These are phyloP conservation scores for Chironomus striatipennis DNA, from an alignment of 1,140 invertebrate species.

Conservation along the genomic window DNA sequence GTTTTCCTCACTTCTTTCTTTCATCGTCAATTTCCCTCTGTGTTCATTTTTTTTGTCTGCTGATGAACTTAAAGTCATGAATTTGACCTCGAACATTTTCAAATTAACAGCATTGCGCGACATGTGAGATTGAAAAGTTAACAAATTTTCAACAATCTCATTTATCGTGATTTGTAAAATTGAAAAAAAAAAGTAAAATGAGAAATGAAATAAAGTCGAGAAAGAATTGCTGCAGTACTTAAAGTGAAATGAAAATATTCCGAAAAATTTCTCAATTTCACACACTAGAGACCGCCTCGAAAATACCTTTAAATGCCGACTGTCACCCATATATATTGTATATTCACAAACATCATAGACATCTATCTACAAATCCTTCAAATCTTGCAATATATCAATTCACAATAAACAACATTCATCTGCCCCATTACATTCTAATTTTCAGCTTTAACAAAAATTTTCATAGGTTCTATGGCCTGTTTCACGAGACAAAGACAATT, in stretches of 20 bases:
- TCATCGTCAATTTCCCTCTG: too few relatives aligned
- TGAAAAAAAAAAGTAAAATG: too few relatives aligned
- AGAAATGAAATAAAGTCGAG: too few relatives aligned
- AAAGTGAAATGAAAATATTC: too few relatives aligned
- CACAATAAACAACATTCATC: not conserved
- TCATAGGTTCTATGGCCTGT: not conserved
- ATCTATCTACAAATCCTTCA: not conserved
- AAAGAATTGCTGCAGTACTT: too few relatives aligned
- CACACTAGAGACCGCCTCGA: too few relatives aligned
- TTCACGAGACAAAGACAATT: conserved; percentile 9
- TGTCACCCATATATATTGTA: too few relatives aligned
- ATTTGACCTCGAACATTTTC: conserved; percentile 9
- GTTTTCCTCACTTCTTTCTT: too few relatives aligned
- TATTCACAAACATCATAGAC: too few relatives aligned
- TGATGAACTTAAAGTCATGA: conserved; percentile 11
- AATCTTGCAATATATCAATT: not conserved
- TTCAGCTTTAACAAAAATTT: not conserved
- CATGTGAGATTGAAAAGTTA: not conserved
- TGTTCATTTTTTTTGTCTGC: too few relatives aligned
- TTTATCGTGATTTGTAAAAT: not conserved
- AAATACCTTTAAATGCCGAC: too few relatives aligned
- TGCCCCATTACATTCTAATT: conserved; percentile 7
- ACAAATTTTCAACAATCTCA: not conserved
- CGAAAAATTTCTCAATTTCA: too few relatives aligned
- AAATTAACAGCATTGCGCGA: not conserved